Evolutionary conservation across 2,113 vertebrate genomes (phyloP).

Genomic region (Anser brachyrhynchus): DNA sequence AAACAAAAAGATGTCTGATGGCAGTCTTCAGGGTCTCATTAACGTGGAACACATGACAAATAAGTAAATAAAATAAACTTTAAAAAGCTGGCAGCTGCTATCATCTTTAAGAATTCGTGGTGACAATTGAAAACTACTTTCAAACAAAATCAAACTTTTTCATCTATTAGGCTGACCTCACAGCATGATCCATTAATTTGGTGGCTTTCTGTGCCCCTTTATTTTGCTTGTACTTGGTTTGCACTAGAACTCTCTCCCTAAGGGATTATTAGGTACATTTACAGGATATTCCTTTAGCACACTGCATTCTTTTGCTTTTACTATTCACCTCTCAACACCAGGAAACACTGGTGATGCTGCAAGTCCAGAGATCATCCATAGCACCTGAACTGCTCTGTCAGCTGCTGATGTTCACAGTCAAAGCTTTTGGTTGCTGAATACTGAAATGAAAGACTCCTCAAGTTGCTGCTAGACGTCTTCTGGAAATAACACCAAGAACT

Average conservation of each 20-base stretch:
- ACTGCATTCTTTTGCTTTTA: not conserved
- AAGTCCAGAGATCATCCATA: not conserved
- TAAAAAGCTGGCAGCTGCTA: not conserved
- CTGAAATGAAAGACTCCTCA: not conserved
- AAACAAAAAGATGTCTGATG: accelerated
- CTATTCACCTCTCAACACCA: not conserved
- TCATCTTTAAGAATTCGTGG: not conserved
- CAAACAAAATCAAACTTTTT: not conserved
- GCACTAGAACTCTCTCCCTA: not conserved
- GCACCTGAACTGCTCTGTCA: not conserved
- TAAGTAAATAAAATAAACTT: not conserved
- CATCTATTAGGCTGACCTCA: not conserved
- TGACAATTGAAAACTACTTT: not conserved
- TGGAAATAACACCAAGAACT: not conserved
- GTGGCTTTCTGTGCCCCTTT: not conserved
- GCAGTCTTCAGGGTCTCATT: not conserved
- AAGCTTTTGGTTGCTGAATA: not conserved
- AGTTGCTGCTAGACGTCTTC: not conserved
- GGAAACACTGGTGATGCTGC: not conserved
- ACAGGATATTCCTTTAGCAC: not conserved
- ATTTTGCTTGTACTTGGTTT: not conserved
- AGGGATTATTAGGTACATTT: not conserved
- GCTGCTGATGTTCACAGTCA: not conserved
- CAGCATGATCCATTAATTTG: not conserved
- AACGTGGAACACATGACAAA: not conserved